These are phyloP conservation scores for Sphaeridia pumilis DNA, from an alignment of 2,888 invertebrate species.

Conservation along the genomic window DNA sequence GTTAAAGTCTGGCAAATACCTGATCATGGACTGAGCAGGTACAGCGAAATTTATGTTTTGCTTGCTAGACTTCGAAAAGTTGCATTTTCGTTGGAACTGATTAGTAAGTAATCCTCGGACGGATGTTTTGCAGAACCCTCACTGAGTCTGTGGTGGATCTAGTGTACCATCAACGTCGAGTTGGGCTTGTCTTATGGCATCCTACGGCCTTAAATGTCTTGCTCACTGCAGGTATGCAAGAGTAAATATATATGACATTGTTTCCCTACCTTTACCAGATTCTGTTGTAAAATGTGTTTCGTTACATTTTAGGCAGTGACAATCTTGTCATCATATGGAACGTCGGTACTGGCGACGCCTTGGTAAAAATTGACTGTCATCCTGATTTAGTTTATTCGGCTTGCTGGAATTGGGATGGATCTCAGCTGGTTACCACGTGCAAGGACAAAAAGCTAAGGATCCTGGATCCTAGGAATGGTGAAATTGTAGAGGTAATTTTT, in stretches of 20 bases:
- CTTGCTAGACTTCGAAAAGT: too few species aligned
- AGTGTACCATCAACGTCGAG: constrained; percentile 80
- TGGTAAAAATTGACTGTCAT: constrained; percentile 75
- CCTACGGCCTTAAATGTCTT: constrained; percentile 90
- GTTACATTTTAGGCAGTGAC: constrained; percentile 67
- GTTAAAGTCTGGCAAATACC: constrained; percentile 97
- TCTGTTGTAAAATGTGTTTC: too few species aligned
- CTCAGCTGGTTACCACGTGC: constrained; percentile 85
- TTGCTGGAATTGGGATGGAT: constrained; percentile 93
- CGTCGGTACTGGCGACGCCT: constrained; percentile 78
- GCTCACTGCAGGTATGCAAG: constrained; percentile 70
- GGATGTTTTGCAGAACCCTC: constrained; percentile 64
- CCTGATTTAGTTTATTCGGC: constrained; percentile 91
- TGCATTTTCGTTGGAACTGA: too few species aligned
- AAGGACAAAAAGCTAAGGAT: constrained; percentile 92
- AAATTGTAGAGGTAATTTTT: constrained; percentile 45
- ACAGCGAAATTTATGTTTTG: too few species aligned
- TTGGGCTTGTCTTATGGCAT: constrained; percentile 91
- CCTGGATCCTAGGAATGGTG: constrained; percentile 78
- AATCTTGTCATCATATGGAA: constrained; percentile 90
- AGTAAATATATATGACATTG: too few species aligned
- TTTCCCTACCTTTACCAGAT: too few species aligned
- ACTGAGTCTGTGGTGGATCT: constrained; percentile 89
- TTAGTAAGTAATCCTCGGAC: too few species aligned
- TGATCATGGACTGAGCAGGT: constrained; percentile 64